Evolutionary conservation across 2,113 vertebrate species (phyloP), one percentile per base, ranked within the genome.

Genomic region (Microtus richardsoni): DNA sequence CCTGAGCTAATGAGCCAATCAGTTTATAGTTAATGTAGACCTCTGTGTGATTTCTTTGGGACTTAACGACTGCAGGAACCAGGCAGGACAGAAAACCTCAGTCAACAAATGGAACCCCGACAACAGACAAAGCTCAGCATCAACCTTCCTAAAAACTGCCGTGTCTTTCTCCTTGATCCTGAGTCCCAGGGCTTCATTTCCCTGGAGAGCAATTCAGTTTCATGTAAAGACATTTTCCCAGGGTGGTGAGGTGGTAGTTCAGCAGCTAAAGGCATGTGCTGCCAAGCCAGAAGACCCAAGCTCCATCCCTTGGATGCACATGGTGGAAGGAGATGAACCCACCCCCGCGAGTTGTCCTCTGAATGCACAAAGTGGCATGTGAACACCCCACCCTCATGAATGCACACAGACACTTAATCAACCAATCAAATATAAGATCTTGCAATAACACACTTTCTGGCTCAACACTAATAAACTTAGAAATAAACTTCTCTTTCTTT

Each of bases 401-500:
- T 39, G 49, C 41, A 7, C 26, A 47, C 6, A 47, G 12, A 47
- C 7, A 30, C 44, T 77, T 7, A 77, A 77, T 30, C 13, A 47
- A 30, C 12, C 44, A 77, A 47, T 49, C 26, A 30, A 77, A 77
- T 47, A 30, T 47, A 28, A 30, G 74, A 28, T 28, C 24, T 77
- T 47, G 75, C n/a, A 21, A 41, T n/a, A 89, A 84, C 10, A 24
- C 3, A 77, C 73, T 93, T 75, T 66, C 97, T 95, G 85, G 68
- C 33, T 86, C 89, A 93, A 91, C 87, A 88, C 90, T 64, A 87
- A 87, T 90, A 62, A 92, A 73, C 82, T 78, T 96, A 96, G 33
- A 93, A 96, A 93, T 33, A 82, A 78, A 87, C 58, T 88, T 95
- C 60, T 39, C 66, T 93, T 83, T 91, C 44, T 54, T 83, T 82